Evolutionary conservation across 2,888 invertebrate genomes (phyloP).

Genomic region (Eupithecia subfuscata): DNA sequence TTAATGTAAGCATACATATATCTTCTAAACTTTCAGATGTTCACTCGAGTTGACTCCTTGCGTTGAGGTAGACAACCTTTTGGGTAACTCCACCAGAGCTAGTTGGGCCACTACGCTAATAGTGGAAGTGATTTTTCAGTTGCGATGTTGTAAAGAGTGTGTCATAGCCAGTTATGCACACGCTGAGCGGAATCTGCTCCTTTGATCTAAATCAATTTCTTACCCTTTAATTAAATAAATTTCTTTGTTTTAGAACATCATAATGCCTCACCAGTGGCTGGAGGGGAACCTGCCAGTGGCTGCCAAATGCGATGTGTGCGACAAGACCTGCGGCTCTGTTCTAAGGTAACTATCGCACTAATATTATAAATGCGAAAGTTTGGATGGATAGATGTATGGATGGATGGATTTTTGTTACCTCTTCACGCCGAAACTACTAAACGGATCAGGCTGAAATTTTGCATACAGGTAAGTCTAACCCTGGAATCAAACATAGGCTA

Average conservation of each 20-base stretch:
- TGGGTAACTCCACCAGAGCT: not conserved
- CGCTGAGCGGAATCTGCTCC: too few species aligned
- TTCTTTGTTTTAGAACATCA: slow-evolving; percentile 88
- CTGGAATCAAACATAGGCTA: too few species aligned
- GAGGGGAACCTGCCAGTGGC: slow-evolving; percentile 98
- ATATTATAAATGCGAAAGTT: too few species aligned
- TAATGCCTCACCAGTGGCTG: slow-evolving; percentile 99
- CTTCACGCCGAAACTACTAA: too few species aligned
- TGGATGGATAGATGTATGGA: too few species aligned
- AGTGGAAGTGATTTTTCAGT: not conserved
- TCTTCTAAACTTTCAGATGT: not conserved
- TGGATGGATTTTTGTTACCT: too few species aligned
- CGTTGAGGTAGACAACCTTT: not conserved
- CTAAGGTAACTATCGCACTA: slow-evolving; percentile 88
- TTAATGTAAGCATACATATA: not conserved
- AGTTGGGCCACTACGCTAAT: not conserved
- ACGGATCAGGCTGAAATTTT: too few species aligned
- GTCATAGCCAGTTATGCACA: too few species aligned
- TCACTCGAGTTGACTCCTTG: not conserved
- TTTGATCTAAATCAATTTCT: not conserved
- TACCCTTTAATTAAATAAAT: not conserved
- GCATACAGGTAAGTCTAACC: too few species aligned
- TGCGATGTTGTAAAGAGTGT: too few species aligned
- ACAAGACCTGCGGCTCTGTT: slow-evolving; percentile 98
- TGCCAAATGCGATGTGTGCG: slow-evolving; percentile 96